Conservation (phyloP, 2,797 vertebrate species). For the Falco berigora region DNA sequence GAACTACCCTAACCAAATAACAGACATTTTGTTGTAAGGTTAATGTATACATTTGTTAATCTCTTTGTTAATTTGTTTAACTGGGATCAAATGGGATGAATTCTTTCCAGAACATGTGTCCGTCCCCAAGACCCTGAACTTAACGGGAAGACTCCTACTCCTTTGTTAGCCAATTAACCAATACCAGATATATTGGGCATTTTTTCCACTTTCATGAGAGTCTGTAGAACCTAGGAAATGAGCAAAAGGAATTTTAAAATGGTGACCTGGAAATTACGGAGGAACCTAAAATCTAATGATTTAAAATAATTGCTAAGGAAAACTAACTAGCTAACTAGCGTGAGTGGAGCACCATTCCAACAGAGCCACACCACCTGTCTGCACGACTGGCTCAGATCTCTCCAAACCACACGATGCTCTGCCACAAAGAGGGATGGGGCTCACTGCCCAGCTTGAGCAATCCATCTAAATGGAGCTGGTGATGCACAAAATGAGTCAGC, state of each 20-base stretch:
- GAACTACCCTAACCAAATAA: background rate
- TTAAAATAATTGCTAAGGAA: background rate
- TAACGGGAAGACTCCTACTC: background rate
- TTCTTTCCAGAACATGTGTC: background rate
- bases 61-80: background rate
- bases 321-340: background rate
- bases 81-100: background rate
- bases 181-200: too few relatives aligned
- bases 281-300: background rate
- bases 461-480: background rate
- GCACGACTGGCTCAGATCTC: background rate
- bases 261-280: background rate
- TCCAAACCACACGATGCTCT: background rate
- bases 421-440: background rate
- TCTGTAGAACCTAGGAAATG: background rate
- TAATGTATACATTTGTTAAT: background rate
- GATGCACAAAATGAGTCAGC: background rate
- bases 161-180: background rate
- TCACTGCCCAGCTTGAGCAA: background rate
- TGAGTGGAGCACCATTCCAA: background rate
- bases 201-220: background rate
- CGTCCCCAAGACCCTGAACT: background rate
- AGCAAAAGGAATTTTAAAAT: background rate
- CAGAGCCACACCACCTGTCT: background rate
- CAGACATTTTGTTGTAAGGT: background rate